A percentile compares a stretch with the other conserved stretches of the same genome.
phyloP scores from a whole-genome alignment of 2,888 invertebrate genomes.

The Tanytarsus gracilentus region DNA sequence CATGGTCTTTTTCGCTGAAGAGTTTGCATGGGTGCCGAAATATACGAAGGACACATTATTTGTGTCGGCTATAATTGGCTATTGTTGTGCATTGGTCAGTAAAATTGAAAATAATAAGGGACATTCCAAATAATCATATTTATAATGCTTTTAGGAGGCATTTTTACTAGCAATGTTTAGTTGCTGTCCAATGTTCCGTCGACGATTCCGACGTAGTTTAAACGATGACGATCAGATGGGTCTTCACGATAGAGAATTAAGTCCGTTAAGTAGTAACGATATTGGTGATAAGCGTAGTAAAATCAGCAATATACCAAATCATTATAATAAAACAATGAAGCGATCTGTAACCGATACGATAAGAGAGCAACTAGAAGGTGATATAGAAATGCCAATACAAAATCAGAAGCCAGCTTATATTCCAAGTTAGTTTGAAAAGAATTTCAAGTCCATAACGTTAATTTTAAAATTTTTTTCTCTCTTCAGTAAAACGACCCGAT shows the following conservation, averaged over 20 bases:
- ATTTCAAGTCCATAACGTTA: not conserved
- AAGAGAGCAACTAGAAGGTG: conserved; percentile 9
- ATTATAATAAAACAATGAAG: conserved; percentile 39
- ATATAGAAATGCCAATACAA: conserved; percentile 10
- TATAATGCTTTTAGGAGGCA: conserved; percentile 53
- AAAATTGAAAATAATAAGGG: conserved; percentile 20
- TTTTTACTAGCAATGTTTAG: conserved; percentile 50
- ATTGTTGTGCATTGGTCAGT: not conserved
- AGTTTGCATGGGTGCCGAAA: conserved; percentile 59
- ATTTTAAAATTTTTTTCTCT: not conserved
- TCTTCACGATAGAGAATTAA: conserved; percentile 47
- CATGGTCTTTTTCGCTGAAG: conserved; percentile 55
- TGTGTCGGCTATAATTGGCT: conserved; percentile 52
- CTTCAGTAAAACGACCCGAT: conserved; percentile 44
- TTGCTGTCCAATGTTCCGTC: conserved; percentile 50
- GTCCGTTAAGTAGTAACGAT: conserved; percentile 43
- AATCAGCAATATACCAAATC: conserved; percentile 36
- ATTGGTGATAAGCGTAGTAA: conserved; percentile 40
- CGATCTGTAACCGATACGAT: conserved; percentile 23
- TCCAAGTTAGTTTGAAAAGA: conserved; percentile 40
- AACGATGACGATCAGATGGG: conserved; percentile 53
- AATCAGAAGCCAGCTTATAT: conserved; percentile 45
- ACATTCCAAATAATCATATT: conserved; percentile 50
- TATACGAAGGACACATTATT: conserved; percentile 62
- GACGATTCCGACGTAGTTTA: conserved; percentile 44